Evolutionary conservation across 2,797 vertebrate species (phyloP).

Genomic region (Chelon auratus): DNA sequence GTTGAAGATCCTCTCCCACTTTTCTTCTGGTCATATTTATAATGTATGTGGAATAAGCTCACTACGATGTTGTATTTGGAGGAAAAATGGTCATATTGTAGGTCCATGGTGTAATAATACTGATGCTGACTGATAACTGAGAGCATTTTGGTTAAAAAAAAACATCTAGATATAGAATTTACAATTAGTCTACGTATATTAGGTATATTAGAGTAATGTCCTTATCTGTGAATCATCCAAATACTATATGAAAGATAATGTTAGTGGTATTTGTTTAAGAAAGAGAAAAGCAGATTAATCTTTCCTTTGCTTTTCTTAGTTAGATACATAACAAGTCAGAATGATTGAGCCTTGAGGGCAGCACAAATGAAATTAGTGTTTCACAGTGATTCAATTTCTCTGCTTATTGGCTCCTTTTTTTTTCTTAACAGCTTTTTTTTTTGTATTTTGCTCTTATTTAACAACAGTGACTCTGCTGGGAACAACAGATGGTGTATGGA

Average conservation of each 20-base stretch:
- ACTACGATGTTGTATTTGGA: not conserved
- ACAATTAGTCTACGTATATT: constrained; percentile 4
- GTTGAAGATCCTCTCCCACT: not conserved
- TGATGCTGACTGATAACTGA: not conserved
- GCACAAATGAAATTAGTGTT: constrained; percentile 47
- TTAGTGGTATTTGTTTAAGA: not conserved
- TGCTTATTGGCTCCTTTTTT: constrained; percentile 18
- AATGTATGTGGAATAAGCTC: not conserved
- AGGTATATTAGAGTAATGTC: constrained; percentile 3
- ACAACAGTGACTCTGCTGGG: constrained; percentile 10
- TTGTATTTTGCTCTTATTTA: constrained; percentile 38
- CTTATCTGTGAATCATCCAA: not conserved
- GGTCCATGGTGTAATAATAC: not conserved
- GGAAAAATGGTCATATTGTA: not conserved
- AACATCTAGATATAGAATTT: constrained; percentile 5
- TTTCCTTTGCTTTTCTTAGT: constrained; percentile 1
- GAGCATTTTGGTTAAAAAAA: not conserved
- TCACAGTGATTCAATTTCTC: constrained; percentile 45
- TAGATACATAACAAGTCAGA: constrained; percentile 24
- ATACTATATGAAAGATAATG: not conserved
- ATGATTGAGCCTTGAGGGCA: constrained; percentile 31
- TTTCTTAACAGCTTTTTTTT: constrained; percentile 33
- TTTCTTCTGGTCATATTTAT: not conserved
- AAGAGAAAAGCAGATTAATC: not conserved
- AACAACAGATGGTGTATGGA: constrained; percentile 29